phyloP scores from a whole-genome alignment of 2,888 invertebrate species.

The Cheilosia scutellata region DNA sequence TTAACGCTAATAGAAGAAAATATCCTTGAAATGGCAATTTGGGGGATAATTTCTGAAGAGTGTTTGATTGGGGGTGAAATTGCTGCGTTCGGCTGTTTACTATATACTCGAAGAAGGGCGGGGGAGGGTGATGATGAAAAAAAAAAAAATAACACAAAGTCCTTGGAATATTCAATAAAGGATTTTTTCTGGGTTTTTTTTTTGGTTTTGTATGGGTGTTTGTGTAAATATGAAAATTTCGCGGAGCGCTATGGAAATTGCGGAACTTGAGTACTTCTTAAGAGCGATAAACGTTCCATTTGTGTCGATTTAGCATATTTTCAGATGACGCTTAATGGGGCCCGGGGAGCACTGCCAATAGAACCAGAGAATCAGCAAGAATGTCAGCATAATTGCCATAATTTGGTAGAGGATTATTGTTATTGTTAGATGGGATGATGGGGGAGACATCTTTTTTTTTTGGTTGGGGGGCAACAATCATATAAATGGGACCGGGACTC shows the following conservation, averaged over 20 bases:
- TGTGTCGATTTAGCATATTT: conserved; percentile 76
- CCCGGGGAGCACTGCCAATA: not conserved
- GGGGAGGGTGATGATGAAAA: not conserved
- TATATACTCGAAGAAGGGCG: conserved; percentile 10
- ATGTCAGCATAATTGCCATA: conserved; percentile 73
- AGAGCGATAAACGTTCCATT: conserved; percentile 74
- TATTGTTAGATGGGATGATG: conserved; percentile 47
- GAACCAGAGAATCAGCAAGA: conserved; percentile 54
- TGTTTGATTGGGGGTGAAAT: conserved; percentile 73
- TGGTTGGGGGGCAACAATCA: not conserved
- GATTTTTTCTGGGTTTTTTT: conserved; percentile 29
- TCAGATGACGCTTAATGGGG: conserved; percentile 58
- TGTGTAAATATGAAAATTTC: conserved; percentile 70
- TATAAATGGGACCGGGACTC: conserved; percentile 4
- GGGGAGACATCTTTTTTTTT: no score
- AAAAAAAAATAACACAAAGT: conserved; percentile 46
- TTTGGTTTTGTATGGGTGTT: conserved; percentile 1
- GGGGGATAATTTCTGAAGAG: conserved; percentile 73
- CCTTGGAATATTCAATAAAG: conserved; percentile 73
- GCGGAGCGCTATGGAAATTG: conserved; percentile 49
- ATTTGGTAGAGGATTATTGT: conserved; percentile 70
- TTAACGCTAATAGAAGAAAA: conserved; percentile 72
- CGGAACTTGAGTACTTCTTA: conserved; percentile 66
- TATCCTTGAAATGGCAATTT: conserved; percentile 71
- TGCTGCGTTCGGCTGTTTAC: conserved; percentile 72